phyloP scores from a whole-genome alignment of 1,140 invertebrate genomes.

The Nixonia krombeini region DNA sequence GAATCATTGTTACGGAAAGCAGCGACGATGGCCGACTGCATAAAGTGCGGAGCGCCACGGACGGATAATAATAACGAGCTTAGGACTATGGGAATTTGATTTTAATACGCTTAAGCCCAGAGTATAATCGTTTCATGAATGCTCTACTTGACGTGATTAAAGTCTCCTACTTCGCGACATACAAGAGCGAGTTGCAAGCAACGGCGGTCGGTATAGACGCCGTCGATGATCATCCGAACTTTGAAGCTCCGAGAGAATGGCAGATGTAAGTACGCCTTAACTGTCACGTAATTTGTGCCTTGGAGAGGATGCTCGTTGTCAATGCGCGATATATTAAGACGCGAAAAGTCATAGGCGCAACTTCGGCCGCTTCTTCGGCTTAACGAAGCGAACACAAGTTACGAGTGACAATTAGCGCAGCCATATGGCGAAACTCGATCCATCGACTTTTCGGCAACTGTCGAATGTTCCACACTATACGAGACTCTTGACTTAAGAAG shows the following conservation, averaged over 20 bases:
- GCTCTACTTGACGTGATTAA: constrained; percentile 33
- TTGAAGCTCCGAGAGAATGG: constrained; percentile 25
- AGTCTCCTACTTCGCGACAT: constrained; percentile 17
- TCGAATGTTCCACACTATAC: no score
- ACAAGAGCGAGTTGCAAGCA: constrained; percentile 30
- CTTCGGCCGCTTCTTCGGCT: no score
- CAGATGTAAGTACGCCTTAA: constrained; percentile 31
- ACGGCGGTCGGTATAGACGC: constrained; percentile 25
- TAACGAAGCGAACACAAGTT: no score
- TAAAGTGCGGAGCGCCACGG: no score
- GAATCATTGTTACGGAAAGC: no score
- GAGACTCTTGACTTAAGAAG: no score
- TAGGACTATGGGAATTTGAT: constrained; percentile 24
- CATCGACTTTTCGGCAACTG: no score
- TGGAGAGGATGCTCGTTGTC: constrained; percentile 24
- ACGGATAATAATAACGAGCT: constrained; percentile 10
- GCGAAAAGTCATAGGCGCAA: no score
- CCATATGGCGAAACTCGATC: no score
- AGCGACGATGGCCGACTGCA: no score
- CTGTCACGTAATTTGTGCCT: constrained; percentile 25
- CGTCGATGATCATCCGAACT: constrained; percentile 29
- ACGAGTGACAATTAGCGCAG: no score
- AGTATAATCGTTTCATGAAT: constrained; percentile 28
- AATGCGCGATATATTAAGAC: no score
- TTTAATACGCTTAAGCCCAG: constrained; percentile 6